phyloP scores from a whole-genome alignment of 2,888 invertebrate genomes.

The Anorthoa munda region DNA sequence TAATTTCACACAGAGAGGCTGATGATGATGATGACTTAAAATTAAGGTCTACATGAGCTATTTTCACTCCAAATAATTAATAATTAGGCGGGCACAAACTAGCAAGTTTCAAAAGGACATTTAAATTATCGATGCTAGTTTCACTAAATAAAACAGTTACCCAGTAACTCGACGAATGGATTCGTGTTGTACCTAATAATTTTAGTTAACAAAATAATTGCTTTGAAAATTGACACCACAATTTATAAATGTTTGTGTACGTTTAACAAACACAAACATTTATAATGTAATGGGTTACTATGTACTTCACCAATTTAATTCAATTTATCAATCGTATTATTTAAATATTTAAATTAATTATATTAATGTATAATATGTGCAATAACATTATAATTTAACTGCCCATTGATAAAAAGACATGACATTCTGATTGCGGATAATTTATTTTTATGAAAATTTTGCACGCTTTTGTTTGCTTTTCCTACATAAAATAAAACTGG shows the following conservation, averaged over 20 bases:
- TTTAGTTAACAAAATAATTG: constrained; percentile 5
- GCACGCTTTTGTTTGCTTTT: too few species aligned
- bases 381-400: neutral
- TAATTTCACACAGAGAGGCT: too few species aligned
- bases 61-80: neutral
- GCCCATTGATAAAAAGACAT: too few species aligned
- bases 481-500: too few species aligned
- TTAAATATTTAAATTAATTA: neutral
- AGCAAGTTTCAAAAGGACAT: neutral
- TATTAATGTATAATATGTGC: neutral
- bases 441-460: too few species aligned
- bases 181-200: neutral
- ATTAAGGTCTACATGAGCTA: neutral
- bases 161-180: neutral
- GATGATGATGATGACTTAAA: too few species aligned
- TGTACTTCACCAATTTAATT: neutral
- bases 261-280: neutral
- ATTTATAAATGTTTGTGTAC: neutral
- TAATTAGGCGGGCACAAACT: neutral
- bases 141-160: neutral
- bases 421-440: neutral
- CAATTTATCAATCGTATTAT: neutral
- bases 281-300: neutral
- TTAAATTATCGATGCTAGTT: neutral
- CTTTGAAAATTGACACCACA: neutral